Conservation (phyloP, 2,888 invertebrate genomes). For the Xestia sexstrigata region DNA sequence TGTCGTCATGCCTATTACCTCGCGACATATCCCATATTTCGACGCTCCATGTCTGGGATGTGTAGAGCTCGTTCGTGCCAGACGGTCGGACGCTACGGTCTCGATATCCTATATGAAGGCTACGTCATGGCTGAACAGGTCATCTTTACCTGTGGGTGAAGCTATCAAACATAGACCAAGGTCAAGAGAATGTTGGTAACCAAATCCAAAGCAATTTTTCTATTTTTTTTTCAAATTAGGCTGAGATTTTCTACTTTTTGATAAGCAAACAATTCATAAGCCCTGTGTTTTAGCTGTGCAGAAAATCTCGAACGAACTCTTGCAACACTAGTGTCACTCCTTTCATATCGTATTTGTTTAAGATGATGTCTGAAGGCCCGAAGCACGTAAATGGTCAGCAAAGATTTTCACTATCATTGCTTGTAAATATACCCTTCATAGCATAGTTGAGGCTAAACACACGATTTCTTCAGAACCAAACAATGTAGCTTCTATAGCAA, state of each 20-base stretch:
- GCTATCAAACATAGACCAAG: not conserved
- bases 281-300: not conserved
- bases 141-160: not conserved
- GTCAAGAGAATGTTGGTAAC: no score
- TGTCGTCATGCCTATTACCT: no score
- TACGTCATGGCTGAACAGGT: conserved; percentile 15
- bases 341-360: no score
- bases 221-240: not conserved
- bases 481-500: conserved; percentile 1
- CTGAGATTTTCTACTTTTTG: not conserved
- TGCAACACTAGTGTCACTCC: not conserved
- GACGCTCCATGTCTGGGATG: conserved; percentile 29
- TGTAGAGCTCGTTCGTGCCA: conserved; percentile 19
- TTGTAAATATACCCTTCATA: not conserved
- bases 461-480: not conserved
- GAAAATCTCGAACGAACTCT: not conserved
- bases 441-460: not conserved
- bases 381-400: not conserved
- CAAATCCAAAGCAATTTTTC: not conserved
- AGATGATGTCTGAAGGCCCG: not conserved
- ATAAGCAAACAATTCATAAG: not conserved
- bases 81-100: conserved; percentile 38
- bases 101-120: not conserved
- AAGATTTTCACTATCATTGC: not conserved
- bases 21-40: conserved; percentile 32